Conservation (phyloP, 2,113 vertebrate species). For the Barbus barbus region DNA sequence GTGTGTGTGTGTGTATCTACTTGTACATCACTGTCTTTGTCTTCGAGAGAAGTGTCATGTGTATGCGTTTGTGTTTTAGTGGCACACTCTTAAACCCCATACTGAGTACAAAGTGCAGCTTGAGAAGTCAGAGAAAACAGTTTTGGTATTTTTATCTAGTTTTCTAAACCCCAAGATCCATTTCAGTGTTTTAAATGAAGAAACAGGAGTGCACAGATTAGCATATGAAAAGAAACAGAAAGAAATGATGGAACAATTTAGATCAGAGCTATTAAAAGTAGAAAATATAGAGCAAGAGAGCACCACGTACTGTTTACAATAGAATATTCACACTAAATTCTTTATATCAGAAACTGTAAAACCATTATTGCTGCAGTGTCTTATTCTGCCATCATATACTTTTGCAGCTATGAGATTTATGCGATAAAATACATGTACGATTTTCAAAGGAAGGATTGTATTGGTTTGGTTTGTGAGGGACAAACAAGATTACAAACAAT, state of each 20-base stretch:
- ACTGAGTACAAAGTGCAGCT: constrained; percentile 1
- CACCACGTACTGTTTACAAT: neutral
- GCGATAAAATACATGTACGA: neutral
- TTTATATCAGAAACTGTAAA: neutral
- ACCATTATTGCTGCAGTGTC: neutral
- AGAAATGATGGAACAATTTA: neutral
- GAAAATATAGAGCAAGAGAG: no score
- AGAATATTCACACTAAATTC: neutral
- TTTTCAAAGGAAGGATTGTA: neutral
- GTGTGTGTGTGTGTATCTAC: neutral
- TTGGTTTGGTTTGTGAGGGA: neutral
- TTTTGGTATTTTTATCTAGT: constrained; percentile 27
- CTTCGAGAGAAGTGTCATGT: neutral
- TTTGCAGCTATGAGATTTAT: neutral
- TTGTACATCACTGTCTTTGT: neutral
- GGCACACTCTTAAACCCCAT: neutral
- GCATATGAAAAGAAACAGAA: neutral
- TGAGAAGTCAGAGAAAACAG: neutral
- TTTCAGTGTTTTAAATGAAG: constrained; percentile 25
- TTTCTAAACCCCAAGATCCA: constrained; percentile 16
- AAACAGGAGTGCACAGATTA: neutral
- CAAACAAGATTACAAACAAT: neutral
- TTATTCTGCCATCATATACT: neutral
- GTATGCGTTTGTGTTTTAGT: constrained; percentile 7
- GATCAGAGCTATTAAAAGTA: neutral